Conservation (phyloP, 2,888 invertebrate genomes). For the Clunio marinus region DNA sequence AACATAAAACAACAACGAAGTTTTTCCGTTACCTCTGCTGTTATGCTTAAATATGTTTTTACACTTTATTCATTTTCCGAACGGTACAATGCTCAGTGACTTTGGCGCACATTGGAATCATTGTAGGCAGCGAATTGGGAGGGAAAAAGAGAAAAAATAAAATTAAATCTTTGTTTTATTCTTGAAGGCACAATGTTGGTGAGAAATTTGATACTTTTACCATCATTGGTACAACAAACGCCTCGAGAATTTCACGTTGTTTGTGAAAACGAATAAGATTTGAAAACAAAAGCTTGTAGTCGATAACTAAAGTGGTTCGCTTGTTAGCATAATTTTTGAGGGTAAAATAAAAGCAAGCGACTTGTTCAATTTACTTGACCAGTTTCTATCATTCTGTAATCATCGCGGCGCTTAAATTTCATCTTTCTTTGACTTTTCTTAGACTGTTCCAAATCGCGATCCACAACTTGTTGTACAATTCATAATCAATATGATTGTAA, state of each 20-base stretch:
- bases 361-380: background rate
- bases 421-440: background rate
- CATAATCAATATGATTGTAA: conserved; percentile 35
- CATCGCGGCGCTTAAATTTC: background rate
- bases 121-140: too few species aligned
- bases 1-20: too few species aligned
- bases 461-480: conserved; percentile 26
- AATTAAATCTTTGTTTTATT: conserved; percentile 11
- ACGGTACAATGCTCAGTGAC: conserved; percentile 27
- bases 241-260: conserved; percentile 1
- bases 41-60: background rate
- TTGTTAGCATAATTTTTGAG: conserved; percentile 13
- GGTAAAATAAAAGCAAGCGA: background rate
- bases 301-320: conserved; percentile 13
- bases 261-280: background rate
- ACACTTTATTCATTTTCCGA: background rate
- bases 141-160: too few species aligned
- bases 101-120: background rate
- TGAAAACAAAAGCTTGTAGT: background rate
- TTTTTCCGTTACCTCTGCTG: conserved; percentile 10
- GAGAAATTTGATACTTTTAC: conserved; percentile 30
- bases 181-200: background rate
- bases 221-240: conserved; percentile 5
- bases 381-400: background rate
- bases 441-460: background rate